Conservation (phyloP, 2,888 invertebrate species). For the Drosophila conformis region DNA sequence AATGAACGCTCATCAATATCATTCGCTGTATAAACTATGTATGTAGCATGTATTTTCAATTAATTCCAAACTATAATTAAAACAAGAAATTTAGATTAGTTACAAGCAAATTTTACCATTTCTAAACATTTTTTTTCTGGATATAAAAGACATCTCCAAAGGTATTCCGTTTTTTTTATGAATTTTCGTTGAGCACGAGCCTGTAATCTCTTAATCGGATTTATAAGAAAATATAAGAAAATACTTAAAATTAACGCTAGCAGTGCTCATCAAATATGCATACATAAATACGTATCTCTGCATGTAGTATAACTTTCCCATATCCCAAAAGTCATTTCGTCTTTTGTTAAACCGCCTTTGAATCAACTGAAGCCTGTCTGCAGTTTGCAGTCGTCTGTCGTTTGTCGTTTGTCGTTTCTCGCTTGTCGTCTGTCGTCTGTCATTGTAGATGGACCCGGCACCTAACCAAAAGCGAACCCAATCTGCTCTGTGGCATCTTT, state of each 20-base stretch:
- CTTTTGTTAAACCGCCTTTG: conserved; percentile 21
- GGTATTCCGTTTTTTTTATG: background rate
- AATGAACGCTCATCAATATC: background rate
- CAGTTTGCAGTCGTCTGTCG: background rate
- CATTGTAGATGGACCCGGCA: conserved; percentile 5
- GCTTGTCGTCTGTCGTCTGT: background rate
- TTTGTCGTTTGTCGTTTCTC: background rate
- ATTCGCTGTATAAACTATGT: background rate
- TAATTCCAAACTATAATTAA: background rate
- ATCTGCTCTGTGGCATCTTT: conserved; percentile 32
- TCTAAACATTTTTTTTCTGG: background rate
- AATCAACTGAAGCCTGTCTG: conserved; percentile 15
- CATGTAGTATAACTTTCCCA: background rate
- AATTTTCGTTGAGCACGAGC: conserved; percentile 1
- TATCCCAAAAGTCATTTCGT: conserved; percentile 13
- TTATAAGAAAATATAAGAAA: conserved; percentile 16
- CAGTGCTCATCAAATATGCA: conserved; percentile 16
- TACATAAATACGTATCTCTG: conserved; percentile 1
- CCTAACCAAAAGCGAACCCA: conserved; percentile 21
- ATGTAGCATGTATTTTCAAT: background rate
- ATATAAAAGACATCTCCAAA: background rate
- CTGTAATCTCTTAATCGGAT: conserved; percentile 10
- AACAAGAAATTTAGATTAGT: background rate
- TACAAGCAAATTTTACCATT: background rate
- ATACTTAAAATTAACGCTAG: conserved; percentile 4